Evolutionary conservation across 1,140 invertebrate genomes (phyloP).

Genomic region (Atta texana): DNA sequence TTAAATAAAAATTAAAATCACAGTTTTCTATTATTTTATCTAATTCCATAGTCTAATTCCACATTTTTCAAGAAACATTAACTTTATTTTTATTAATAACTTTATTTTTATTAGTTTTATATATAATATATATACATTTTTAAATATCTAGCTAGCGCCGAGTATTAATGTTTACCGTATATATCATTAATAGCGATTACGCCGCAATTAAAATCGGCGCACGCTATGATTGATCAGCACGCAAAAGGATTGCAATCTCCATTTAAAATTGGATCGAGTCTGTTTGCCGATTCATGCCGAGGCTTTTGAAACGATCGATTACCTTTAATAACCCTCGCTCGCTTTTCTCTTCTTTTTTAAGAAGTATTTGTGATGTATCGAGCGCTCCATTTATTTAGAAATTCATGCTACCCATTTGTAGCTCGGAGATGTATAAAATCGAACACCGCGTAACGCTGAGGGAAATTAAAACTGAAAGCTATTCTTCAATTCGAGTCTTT

Average conservation of each 20-base stretch:
- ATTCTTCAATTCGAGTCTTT: neutral
- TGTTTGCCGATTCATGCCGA: conserved; percentile 1
- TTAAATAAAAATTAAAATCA: neutral
- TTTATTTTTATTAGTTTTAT: neutral
- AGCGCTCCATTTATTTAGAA: conserved; percentile 14
- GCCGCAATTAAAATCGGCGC: conserved; percentile 24
- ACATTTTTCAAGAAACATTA: neutral
- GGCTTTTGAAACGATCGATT: conserved; percentile 21
- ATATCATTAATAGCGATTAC: conserved; percentile 16
- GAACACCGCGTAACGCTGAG: neutral
- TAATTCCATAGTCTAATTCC: neutral
- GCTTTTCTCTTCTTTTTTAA: conserved; percentile 16
- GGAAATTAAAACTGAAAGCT: neutral
- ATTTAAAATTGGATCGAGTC: conserved; percentile 50
- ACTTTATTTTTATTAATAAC: neutral
- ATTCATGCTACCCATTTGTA: conserved; percentile 16
- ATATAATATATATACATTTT: neutral
- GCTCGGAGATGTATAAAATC: conserved; percentile 18
- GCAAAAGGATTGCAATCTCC: conserved; percentile 33
- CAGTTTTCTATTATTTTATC: neutral
- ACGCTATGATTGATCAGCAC: conserved; percentile 53
- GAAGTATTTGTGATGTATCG: conserved; percentile 26
- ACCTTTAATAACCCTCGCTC: conserved; percentile 30
- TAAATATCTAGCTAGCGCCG: neutral
- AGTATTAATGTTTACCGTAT: neutral